These are phyloP conservation scores for Chelidonichthys spinosus DNA, from an alignment of 2,797 vertebrate species.

Conservation along the genomic window DNA sequence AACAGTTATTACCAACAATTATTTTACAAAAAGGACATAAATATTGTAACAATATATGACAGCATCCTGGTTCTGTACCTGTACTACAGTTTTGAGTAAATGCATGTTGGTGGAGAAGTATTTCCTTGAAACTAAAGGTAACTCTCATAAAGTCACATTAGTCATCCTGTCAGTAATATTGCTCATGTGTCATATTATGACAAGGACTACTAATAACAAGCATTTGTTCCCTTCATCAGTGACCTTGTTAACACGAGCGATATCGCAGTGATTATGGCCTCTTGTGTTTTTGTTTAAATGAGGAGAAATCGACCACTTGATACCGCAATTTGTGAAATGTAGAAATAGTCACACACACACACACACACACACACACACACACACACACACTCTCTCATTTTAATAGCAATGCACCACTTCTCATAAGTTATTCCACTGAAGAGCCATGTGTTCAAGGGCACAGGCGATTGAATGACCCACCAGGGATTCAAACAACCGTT, in stretches of 20 bases:
- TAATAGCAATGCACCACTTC: slow-evolving; percentile 53
- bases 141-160: neutral
- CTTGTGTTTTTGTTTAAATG: neutral
- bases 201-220: neutral
- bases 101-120: neutral
- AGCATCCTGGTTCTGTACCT: too few species aligned
- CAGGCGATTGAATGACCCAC: slow-evolving; percentile 67
- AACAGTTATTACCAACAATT: too few species aligned
- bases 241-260: slow-evolving; percentile 5
- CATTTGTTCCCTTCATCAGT: neutral
- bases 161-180: neutral
- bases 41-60: too few species aligned
- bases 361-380: slow-evolving; percentile 25
- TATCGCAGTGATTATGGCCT: neutral
- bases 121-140: neutral
- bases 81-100: too few species aligned
- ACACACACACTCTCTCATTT: slow-evolving; percentile 18
- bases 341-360: neutral
- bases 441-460: slow-evolving; percentile 72
- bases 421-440: slow-evolving; percentile 67
- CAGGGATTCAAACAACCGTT: slow-evolving; percentile 57
- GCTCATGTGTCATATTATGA: neutral
- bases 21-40: too few species aligned
- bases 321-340: neutral
- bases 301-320: slow-evolving; percentile 5